phyloP scores from a whole-genome alignment of 2,888 invertebrate genomes.

The Globia sparganii region DNA sequence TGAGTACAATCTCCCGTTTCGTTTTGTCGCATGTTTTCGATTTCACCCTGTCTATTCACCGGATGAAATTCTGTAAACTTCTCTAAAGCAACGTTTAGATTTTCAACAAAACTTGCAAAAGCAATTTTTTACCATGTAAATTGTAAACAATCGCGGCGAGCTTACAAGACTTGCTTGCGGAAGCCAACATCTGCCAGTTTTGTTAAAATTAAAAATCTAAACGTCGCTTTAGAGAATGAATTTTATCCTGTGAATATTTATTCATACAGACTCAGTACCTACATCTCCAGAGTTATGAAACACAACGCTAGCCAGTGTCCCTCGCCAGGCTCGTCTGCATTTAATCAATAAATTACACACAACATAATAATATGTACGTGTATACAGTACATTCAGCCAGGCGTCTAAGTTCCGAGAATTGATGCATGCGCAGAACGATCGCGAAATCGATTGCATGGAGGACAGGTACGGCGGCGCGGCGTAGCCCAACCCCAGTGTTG shows the following conservation, averaged over 20 bases:
- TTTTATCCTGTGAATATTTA: neutral
- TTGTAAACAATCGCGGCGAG: neutral
- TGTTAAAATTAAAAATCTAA: neutral
- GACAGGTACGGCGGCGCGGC: neutral
- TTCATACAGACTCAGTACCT: neutral
- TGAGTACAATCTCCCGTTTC: no score
- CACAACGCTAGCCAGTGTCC: neutral
- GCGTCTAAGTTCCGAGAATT: slow-evolving; percentile 23
- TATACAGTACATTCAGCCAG: slow-evolving; percentile 1
- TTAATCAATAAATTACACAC: slow-evolving; percentile 38
- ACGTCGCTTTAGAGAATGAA: neutral
- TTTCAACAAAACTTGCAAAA: neutral
- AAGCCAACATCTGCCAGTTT: no score
- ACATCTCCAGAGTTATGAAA: neutral
- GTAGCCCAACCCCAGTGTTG: slow-evolving; percentile 7
- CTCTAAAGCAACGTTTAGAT: neutral
- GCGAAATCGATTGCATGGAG: slow-evolving; percentile 5
- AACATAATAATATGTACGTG: slow-evolving; percentile 2
- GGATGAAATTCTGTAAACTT: neutral
- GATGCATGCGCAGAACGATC: slow-evolving; percentile 50
- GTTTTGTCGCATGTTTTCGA: no score
- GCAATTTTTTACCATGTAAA: neutral
- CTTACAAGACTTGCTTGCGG: neutral
- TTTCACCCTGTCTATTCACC: no score
- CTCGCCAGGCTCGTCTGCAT: slow-evolving; percentile 4